These are phyloP conservation scores for Oreochromis aureus DNA, from an alignment of 2,113 vertebrate genomes.

Conservation along the genomic window DNA sequence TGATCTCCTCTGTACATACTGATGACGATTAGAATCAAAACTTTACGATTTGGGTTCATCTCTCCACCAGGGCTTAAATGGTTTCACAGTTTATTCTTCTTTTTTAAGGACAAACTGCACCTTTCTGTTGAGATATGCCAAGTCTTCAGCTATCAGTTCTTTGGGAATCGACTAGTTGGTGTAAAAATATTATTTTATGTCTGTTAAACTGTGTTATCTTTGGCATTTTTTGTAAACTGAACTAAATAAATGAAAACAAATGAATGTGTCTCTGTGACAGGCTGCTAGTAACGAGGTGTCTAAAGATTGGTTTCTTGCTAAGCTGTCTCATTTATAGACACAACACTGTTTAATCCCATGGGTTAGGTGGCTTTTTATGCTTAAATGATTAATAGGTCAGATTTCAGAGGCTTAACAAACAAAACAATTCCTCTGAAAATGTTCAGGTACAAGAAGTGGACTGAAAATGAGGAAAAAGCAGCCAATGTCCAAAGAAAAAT, in stretches of 20 bases:
- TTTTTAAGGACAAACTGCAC: not conserved
- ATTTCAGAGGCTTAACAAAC: not conserved
- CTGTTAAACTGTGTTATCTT: not conserved
- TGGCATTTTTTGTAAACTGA: not conserved
- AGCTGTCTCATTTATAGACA: not conserved
- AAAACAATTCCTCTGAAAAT: not conserved
- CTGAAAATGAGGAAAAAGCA: not conserved
- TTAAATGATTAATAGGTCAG: not conserved
- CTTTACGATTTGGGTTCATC: not conserved
- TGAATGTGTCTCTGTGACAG: not conserved
- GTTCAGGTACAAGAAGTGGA: not conserved
- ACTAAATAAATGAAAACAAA: not conserved
- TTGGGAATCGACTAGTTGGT: not conserved
- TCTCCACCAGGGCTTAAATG: not conserved
- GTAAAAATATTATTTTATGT: not conserved
- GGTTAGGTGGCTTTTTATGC: not conserved
- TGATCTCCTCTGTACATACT: not conserved
- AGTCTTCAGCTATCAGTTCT: not conserved
- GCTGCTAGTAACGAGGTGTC: not conserved
- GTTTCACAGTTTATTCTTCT: not conserved
- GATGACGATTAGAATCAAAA: not conserved
- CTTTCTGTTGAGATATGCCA: not conserved
- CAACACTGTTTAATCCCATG: not conserved
- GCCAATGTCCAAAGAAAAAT: not conserved
- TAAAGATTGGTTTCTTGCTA: not conserved